Evolutionary conservation across 2,888 invertebrate genomes (phyloP), one percentile per base, ranked within the genome.

Genomic region (Cyclophora punctaria): DNA sequence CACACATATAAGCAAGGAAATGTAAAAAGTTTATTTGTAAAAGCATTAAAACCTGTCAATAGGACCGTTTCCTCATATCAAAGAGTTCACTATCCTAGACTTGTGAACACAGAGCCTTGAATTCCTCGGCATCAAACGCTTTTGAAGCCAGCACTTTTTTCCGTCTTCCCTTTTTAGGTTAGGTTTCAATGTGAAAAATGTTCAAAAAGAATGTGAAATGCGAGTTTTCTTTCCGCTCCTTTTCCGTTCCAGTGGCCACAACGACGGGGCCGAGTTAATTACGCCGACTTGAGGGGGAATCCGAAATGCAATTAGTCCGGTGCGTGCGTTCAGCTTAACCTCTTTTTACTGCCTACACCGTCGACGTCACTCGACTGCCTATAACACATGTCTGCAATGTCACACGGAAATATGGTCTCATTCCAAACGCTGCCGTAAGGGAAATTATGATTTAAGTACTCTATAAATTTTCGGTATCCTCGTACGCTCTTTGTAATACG

Each of bases 261-360:
- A 52, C 52, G 48, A 46, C 48, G 40, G 49, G 52, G 47, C 52
- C 49, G 64, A 78, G 83, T 82, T 81, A 82, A 82, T 83, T 82
- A 80, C 76, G 67, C 60, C 69, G 69, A 74, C 75, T 78, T 80
- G 80, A 80, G 73, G 80, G 74, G 59, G 81, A 83, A 82, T 83
- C 78, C 74, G 76, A 78, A 82, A 82, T 82, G 83, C 81, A 83
- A 82, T 83, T 79, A 82, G 75, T 73, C 69, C 69, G 55, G 75
- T 78, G 80, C 77, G 79, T 80, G 75, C 65, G 70, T 62, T 64
- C 64, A 64, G 67, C 63, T 64, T 65, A 63, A 63, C 64, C 64
- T 64, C 64, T 73, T 75, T 75, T 70, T 37, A 37, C 37, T 37
- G 37, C 4, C 37, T 37, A 37, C 37, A 37, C 37, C 37, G 37